Evolutionary conservation across 2,888 invertebrate genomes (phyloP), one percentile per base, ranked within the genome.

Genomic region (Dromius quadrimaculatus): DNA sequence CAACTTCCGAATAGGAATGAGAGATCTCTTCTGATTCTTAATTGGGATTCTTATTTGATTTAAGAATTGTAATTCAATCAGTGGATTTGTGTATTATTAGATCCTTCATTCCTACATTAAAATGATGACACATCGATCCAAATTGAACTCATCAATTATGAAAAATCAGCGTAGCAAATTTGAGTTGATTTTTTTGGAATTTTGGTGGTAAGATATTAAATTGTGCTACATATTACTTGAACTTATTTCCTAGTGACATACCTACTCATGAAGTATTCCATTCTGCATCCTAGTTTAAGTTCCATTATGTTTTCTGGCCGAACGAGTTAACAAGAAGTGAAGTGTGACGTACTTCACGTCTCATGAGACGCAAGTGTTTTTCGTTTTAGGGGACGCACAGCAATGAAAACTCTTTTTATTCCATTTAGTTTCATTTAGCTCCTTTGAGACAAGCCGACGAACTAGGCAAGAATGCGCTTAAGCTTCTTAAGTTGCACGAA

Each of bases 381-480:
- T 75, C 74, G 75, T 57, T 68, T 68, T 68, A 68, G 59, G 57
- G 59, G 68, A 68, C 68, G 68, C 43, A 68, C 76, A 76, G 75
- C 76, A 78, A 77, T 76, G 77, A 77, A 77, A 77, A 78, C 76
- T 76, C 73, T 78, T 77, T 78, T 77, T 78, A 77, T 78, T 78
- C 78, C 77, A 78, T 77, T 77, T 76, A 75, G 75, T 73, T 78
- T 78, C 77, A 78, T 77, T 77, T 76, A 75, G 75, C 73, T 74
- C 75, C 73, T 75, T 74, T 74, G 74, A 75, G 74, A 72, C 73
- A 66, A 71, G 72, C 57, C 23, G 59, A 50, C 50, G 68, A 68
- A 59, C 68, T 28, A 59, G 68, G 59, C 57, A 43, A 59, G 43
- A 19, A 68, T 68, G 68, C 43, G 68, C 59, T 45, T 75, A 76